Evolutionary conservation across 1,140 invertebrate genomes (phyloP).

Genomic region (Drosophila pseudoananassae): DNA sequence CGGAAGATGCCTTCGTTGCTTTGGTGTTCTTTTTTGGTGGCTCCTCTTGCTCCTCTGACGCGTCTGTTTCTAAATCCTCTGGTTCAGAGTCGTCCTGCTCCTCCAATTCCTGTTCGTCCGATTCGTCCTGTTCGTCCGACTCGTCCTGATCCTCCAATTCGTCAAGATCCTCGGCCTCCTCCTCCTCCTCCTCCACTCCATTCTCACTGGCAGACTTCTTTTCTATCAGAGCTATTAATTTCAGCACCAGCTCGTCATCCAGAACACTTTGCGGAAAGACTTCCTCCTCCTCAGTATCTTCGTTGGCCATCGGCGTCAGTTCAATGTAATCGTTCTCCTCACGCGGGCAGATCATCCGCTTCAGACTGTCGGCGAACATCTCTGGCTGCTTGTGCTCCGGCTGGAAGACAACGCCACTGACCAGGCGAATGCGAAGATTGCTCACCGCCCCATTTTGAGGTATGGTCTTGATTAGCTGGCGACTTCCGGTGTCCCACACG

Average conservation of each 20-base stretch:
- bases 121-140: background rate
- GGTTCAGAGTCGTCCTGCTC: background rate
- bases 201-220: background rate
- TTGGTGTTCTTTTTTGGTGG: background rate
- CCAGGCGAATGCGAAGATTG: conserved; percentile 87
- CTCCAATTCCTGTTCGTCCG: conserved; percentile 2
- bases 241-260: background rate
- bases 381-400: conserved; percentile 82
- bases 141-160: background rate
- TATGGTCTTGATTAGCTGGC: conserved; percentile 89
- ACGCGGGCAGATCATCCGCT: conserved; percentile 69
- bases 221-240: conserved; percentile 1
- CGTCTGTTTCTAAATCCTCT: background rate
- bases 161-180: background rate
- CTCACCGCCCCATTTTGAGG: conserved; percentile 89
- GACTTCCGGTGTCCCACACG: conserved; percentile 91
- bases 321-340: conserved; percentile 63
- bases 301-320: conserved; percentile 65
- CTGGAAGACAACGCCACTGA: conserved; percentile 84
- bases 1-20: background rate
- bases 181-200: background rate
- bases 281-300: conserved; percentile 4
- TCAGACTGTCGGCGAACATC: conserved; percentile 81
- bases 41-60: background rate
- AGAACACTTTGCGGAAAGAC: background rate